Evolutionary conservation across 2,888 invertebrate genomes (phyloP).

Genomic region (Idaea dimidiata): DNA sequence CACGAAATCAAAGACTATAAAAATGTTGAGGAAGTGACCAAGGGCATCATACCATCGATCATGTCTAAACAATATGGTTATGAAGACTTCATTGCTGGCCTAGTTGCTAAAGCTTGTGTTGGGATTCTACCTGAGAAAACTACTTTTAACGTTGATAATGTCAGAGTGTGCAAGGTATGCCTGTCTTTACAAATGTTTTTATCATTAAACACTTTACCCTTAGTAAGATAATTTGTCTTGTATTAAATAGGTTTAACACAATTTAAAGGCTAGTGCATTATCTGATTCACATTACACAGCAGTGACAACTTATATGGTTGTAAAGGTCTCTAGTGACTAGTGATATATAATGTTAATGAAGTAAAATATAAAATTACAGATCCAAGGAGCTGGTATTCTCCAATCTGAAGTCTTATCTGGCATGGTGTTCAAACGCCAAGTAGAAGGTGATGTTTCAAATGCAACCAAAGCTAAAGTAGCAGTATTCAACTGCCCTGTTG

Average conservation of each 20-base stretch:
- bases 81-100: slow-evolving; percentile 93
- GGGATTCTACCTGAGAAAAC: slow-evolving; percentile 92
- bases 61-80: slow-evolving; percentile 99
- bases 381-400: slow-evolving; percentile 90
- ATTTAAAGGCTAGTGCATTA: background rate
- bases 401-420: slow-evolving; percentile 93
- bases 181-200: slow-evolving; percentile 1
- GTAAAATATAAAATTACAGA: slow-evolving; percentile 53
- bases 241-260: background rate
- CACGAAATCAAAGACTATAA: slow-evolving; percentile 86
- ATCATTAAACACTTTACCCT: no score
- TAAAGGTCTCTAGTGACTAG: background rate
- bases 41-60: slow-evolving; percentile 89
- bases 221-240: no score
- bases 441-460: slow-evolving; percentile 93
- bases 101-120: slow-evolving; percentile 94
- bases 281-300: background rate
- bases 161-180: slow-evolving; percentile 93
- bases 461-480: slow-evolving; percentile 93
- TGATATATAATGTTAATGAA: background rate
- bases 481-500: slow-evolving; percentile 96
- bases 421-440: slow-evolving; percentile 98
- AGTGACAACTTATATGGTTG: background rate
- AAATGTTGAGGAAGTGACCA: slow-evolving; percentile 85
- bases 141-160: slow-evolving; percentile 98